phyloP scores from a whole-genome alignment of 2,888 invertebrate species.

The Cetonia aurata region DNA sequence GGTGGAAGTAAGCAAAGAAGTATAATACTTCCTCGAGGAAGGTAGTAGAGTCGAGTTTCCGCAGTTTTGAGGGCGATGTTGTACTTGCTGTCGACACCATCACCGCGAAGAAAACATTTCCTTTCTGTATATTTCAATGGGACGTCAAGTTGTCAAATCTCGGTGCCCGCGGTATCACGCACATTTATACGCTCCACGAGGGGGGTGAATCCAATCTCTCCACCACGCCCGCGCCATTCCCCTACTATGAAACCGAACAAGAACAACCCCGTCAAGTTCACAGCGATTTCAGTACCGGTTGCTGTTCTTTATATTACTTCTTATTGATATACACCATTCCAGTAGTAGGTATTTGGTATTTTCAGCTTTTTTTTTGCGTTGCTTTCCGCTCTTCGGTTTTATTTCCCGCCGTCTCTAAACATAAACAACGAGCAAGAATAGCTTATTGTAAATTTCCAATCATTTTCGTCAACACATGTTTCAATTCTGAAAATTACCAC shows the following conservation, averaged over 20 bases:
- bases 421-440: slow-evolving; percentile 37
- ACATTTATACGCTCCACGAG: slow-evolving; percentile 52
- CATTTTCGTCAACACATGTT: slow-evolving; percentile 38
- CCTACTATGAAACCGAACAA: not conserved
- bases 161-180: slow-evolving; percentile 55
- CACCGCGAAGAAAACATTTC: slow-evolving; percentile 59
- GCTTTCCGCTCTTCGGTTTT: slow-evolving; percentile 31
- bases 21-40: slow-evolving; percentile 57
- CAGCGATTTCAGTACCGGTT: not conserved
- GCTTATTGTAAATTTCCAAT: slow-evolving; percentile 42
- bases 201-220: slow-evolving; percentile 55
- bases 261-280: slow-evolving; percentile 42
- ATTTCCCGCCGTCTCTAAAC: slow-evolving; percentile 40
- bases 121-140: slow-evolving; percentile 60
- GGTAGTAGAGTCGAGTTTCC: slow-evolving; percentile 57
- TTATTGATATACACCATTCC: not conserved
- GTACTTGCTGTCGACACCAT: slow-evolving; percentile 59
- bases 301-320: slow-evolving; percentile 33
- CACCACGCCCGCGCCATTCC: slow-evolving; percentile 32
- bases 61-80: slow-evolving; percentile 54
- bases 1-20: slow-evolving; percentile 53
- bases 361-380: slow-evolving; percentile 5
- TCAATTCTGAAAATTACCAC: not conserved
- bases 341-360: not conserved
- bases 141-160: slow-evolving; percentile 61